phyloP scores from a whole-genome alignment of 2,888 invertebrate species.

The Digitonthophagus gazella region DNA sequence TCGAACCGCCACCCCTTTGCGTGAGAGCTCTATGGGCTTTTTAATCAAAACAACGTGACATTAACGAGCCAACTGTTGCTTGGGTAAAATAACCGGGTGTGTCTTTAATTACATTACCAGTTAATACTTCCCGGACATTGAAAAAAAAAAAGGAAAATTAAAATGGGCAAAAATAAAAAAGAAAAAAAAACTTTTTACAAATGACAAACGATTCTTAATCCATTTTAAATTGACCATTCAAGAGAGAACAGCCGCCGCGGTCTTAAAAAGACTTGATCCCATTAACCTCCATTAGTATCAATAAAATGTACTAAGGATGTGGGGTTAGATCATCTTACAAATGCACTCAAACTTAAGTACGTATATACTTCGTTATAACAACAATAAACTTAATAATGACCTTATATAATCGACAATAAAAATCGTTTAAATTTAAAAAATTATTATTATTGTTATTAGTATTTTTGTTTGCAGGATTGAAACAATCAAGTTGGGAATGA shows the following conservation, averaged over 20 bases:
- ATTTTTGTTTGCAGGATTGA: no score
- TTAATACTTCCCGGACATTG: not conserved
- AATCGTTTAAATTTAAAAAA: no score
- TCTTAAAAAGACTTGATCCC: conserved; percentile 8
- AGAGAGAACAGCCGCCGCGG: not conserved
- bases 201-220: not conserved
- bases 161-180: not conserved
- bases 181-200: not conserved
- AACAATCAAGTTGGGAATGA: not conserved
- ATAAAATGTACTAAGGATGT: conserved; percentile 15
- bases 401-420: no score
- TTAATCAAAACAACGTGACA: not conserved
- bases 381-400: no score
- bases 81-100: not conserved
- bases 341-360: not conserved
- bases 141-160: not conserved
- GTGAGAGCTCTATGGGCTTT: not conserved
- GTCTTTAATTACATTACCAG: not conserved
- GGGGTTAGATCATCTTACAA: conserved; percentile 9
- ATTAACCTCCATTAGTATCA: conserved; percentile 14
- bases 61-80: not conserved
- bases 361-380: not conserved
- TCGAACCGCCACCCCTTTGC: not conserved
- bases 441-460: no score
- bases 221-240: not conserved